phyloP scores from a whole-genome alignment of 2,113 vertebrate genomes.

The Pithys albifrons region DNA sequence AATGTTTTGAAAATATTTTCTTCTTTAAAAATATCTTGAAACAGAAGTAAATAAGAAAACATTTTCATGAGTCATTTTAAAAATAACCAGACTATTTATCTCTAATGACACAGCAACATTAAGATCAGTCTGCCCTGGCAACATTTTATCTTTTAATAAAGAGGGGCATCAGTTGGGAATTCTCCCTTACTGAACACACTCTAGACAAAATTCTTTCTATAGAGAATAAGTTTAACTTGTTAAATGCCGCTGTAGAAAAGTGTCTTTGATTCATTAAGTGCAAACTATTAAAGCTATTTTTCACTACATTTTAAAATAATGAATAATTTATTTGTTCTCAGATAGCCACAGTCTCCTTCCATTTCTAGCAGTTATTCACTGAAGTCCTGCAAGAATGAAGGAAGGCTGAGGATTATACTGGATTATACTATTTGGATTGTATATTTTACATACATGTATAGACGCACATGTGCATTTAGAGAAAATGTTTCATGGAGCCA shows the following conservation, averaged over 20 bases:
- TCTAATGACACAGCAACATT: background rate
- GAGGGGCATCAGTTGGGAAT: background rate
- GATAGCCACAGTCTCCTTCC: background rate
- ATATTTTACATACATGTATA: background rate
- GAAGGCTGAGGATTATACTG: background rate
- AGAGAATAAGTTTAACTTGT: background rate
- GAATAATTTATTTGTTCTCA: background rate
- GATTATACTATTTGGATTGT: background rate
- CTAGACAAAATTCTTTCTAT: background rate
- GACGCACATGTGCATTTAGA: fast-evolving
- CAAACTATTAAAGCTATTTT: slow-evolving; percentile 11
- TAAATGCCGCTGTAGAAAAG: background rate
- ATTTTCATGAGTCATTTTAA: background rate
- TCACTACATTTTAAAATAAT: background rate
- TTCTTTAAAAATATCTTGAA: background rate
- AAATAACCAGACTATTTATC: background rate
- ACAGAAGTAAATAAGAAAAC: background rate
- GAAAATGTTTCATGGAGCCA: background rate
- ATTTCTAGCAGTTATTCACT: background rate
- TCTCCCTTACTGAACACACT: background rate
- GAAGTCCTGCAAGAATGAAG: background rate
- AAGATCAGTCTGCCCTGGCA: background rate
- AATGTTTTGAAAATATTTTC: background rate
- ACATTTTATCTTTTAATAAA: slow-evolving; percentile 18
- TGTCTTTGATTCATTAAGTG: background rate